Percentiles rank a stretch among this genome's conserved stretches.
These are phyloP conservation scores for Ormyrus nitidulus DNA, from an alignment of 2,888 invertebrate species.

Conservation along the genomic window DNA sequence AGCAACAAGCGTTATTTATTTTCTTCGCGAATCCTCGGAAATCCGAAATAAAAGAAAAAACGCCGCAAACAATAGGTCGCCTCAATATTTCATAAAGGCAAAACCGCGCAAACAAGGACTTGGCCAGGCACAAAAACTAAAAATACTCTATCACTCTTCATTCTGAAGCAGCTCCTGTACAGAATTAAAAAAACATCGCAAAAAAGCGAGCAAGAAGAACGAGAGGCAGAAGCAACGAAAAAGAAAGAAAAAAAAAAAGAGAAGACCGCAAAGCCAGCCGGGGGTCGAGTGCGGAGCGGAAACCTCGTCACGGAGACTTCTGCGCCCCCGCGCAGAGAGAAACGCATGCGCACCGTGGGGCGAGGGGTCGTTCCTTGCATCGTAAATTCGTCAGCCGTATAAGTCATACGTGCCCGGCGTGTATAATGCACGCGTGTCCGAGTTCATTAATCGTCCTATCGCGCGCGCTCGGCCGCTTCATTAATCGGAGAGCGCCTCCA, in stretches of 20 bases:
- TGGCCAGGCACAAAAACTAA: not conserved
- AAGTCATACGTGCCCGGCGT: constrained; percentile 33
- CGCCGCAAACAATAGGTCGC: not conserved
- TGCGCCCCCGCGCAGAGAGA: not conserved
- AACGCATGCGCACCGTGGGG: no score
- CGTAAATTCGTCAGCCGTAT: constrained; percentile 34
- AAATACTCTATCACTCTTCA: constrained; percentile 17
- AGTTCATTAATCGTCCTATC: constrained; percentile 53
- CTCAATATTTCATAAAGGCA: not conserved
- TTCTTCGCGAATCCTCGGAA: no score
- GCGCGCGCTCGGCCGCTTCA: constrained; percentile 30
- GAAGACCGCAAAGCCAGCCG: constrained; percentile 2
- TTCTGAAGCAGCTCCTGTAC: constrained; percentile 3
- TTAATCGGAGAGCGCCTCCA: constrained; percentile 37
- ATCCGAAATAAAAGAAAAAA: not conserved
- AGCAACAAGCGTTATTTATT: no score
- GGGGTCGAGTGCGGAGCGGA: constrained; percentile 29
- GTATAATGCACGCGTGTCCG: constrained; percentile 42
- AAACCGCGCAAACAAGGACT: no score
- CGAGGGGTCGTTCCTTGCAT: not conserved
- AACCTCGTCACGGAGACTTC: constrained; percentile 32
- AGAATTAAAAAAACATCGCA: constrained; percentile 13
- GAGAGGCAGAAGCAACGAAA: not conserved
- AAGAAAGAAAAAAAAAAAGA: constrained; percentile 1
- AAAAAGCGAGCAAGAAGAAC: not conserved